A percentile compares a stretch with the other conserved stretches of the same genome.
These are phyloP conservation scores for Conus betulinus DNA, from an alignment of 1,140 invertebrate genomes.

Conservation along the genomic window DNA sequence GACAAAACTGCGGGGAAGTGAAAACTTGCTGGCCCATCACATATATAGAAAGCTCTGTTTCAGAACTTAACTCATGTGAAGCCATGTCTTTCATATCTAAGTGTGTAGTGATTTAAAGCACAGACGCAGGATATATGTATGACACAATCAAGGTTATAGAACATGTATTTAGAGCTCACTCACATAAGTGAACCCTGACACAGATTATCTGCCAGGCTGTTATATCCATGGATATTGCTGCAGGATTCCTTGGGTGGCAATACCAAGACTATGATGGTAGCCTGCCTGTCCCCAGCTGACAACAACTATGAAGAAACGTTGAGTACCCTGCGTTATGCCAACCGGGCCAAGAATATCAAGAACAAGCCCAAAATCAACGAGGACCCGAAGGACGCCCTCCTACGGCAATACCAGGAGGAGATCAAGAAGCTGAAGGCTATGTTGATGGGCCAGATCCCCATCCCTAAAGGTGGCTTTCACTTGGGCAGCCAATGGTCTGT, in stretches of 20 bases:
- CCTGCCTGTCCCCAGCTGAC: conserved; percentile 75
- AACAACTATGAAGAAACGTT: conserved; percentile 77
- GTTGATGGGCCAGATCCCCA: conserved; percentile 69
- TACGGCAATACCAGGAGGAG: conserved; percentile 75
- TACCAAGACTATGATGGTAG: conserved; percentile 76
- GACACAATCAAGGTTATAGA: too few species aligned
- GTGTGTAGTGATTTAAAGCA: too few species aligned
- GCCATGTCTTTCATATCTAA: too few species aligned
- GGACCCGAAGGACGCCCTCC: conserved; percentile 89
- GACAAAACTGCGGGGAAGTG: too few species aligned
- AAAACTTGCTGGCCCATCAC: too few species aligned
- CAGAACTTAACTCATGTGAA: too few species aligned
- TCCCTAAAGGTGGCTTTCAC: conserved; percentile 38
- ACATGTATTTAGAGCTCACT: too few species aligned
- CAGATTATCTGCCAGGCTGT: too few species aligned
- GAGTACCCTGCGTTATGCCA: conserved; percentile 85
- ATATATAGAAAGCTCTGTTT: too few species aligned
- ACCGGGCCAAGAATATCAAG: conserved; percentile 96
- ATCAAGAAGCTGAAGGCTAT: conserved; percentile 74
- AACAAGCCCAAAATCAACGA: conserved; percentile 97
- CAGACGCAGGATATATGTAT: too few species aligned
- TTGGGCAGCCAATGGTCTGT: conserved; percentile 5
- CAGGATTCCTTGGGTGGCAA: conserved; percentile 76
- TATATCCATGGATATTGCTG: not conserved
- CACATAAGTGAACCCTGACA: too few species aligned